Base-by-base conservation (phyloP, 2,113 vertebrate species). In the Strix uralensis region DNA sequence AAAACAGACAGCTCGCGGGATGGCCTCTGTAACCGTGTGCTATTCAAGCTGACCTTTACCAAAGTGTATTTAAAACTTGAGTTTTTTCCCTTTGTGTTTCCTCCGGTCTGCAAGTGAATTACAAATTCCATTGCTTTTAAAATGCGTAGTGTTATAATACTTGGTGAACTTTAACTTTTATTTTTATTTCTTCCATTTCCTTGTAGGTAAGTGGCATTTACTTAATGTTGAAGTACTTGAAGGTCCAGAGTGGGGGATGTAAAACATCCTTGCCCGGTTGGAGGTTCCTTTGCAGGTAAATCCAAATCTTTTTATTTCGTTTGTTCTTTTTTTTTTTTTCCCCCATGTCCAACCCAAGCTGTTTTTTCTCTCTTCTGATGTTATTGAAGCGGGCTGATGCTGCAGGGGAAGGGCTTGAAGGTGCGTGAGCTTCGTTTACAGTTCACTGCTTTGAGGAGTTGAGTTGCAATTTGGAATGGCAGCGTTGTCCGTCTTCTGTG, bases 161-260 rank as follows among this genome's bases (percentile, higher is more conserved):
- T 54, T 16, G 46, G 29, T 95, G 91, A 95, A 94, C 91, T 90
- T 93, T 95, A 93, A 96, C 79, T 84, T 80, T 67, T n/a, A 9
- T 66, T 96, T 91, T 80, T 63, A 16, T 88, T 40, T 32, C 47
- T 79, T 71, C 46, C 92, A 51, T 94, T 90, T 92, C 87, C 95
- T 91, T 29, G 10, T 97, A 98, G 97, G 98, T 98, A 98, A 98
- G 98, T 98, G 98, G 52, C 84, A 84, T 96, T 98, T 97, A 73
- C 75, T 97, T 98, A 92, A 93, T 95, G 88, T 96, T 97, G 94
- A 94, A 90, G 66, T 92, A 75, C 96, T 94, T 90, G 92, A 67
- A 92, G 72, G 96, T 92, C 80, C 80, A 23, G 63, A 87, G 40
- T 10, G 11, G 66, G 71, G 82, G 54, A 70, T 92, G 83, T 96